Percentiles rank a stretch among this genome's conserved stretches.
phyloP scores from a whole-genome alignment of 2,113 vertebrate species.

The Pelodiscus sinensis region DNA sequence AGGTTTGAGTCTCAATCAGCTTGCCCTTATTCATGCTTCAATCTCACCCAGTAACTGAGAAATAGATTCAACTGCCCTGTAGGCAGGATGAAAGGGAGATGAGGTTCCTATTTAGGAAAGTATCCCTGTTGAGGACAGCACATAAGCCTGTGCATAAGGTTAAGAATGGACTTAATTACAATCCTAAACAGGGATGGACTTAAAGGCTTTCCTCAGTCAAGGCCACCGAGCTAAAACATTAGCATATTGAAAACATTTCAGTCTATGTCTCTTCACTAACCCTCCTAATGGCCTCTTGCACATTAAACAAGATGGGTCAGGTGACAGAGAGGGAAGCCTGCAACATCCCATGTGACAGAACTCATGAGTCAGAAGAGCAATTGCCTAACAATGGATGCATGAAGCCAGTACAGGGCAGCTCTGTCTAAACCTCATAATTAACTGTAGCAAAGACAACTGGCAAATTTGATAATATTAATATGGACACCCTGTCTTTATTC shows the following conservation, averaged over 20 bases:
- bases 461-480: background rate
- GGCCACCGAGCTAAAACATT: background rate
- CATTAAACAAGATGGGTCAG: background rate
- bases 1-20: background rate
- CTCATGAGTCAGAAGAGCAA: background rate
- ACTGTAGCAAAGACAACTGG: background rate
- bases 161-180: background rate
- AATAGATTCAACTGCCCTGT: background rate
- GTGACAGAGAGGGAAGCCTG: background rate
- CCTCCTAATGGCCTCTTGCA: background rate
- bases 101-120: constrained; percentile 11
- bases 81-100: background rate
- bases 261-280: background rate
- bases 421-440: background rate
- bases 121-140: background rate
- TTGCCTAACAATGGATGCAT: background rate
- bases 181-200: background rate
- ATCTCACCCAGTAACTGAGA: background rate
- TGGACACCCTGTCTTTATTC: background rate
- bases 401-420: background rate
- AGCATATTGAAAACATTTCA: background rate
- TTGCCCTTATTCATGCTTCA: background rate
- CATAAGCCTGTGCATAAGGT: background rate
- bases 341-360: too few relatives aligned
- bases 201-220: background rate